Conservation (phyloP, 2,888 invertebrate genomes). For the Phalera bucephala region DNA sequence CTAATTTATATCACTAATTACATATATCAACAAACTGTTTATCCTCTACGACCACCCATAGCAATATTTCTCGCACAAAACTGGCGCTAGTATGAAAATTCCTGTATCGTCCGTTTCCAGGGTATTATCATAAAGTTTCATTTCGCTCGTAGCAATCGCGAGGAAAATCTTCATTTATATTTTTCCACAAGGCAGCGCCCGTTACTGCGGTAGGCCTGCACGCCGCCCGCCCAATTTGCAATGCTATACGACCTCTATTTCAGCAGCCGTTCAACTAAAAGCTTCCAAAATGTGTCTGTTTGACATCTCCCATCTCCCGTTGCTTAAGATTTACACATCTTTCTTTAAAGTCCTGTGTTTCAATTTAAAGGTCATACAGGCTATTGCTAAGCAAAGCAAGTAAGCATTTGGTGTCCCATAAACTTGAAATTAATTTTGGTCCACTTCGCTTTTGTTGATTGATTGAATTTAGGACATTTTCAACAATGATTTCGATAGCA, state of each 20-base stretch:
- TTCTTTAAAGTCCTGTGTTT: not conserved
- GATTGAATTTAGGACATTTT: too few relatives aligned
- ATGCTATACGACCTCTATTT: slow-evolving; percentile 44
- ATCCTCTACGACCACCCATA: slow-evolving; percentile 2
- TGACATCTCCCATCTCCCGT: slow-evolving; percentile 1
- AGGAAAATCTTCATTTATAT: slow-evolving; percentile 39
- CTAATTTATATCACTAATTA: too few relatives aligned
- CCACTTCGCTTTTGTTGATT: too few relatives aligned
- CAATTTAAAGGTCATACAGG: too few relatives aligned
- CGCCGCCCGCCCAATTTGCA: slow-evolving; percentile 46
- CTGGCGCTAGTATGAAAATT: slow-evolving; percentile 14
- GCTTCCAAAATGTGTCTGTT: slow-evolving; percentile 23
- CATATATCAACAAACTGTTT: too few relatives aligned
- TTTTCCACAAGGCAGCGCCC: slow-evolving; percentile 31
- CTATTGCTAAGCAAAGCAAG: too few relatives aligned
- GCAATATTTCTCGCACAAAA: slow-evolving; percentile 10
- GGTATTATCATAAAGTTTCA: slow-evolving; percentile 37
- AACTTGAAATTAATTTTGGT: too few relatives aligned
- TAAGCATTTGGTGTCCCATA: too few relatives aligned
- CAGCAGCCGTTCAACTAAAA: slow-evolving; percentile 44
- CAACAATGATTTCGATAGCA: too few relatives aligned
- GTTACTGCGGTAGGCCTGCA: slow-evolving; percentile 22
- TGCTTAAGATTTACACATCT: not conserved
- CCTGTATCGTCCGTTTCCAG: slow-evolving; percentile 17
- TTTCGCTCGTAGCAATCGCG: slow-evolving; percentile 34